Base-by-base conservation (phyloP, 2,888 invertebrate species). In the Polydrusus cervinus region DNA sequence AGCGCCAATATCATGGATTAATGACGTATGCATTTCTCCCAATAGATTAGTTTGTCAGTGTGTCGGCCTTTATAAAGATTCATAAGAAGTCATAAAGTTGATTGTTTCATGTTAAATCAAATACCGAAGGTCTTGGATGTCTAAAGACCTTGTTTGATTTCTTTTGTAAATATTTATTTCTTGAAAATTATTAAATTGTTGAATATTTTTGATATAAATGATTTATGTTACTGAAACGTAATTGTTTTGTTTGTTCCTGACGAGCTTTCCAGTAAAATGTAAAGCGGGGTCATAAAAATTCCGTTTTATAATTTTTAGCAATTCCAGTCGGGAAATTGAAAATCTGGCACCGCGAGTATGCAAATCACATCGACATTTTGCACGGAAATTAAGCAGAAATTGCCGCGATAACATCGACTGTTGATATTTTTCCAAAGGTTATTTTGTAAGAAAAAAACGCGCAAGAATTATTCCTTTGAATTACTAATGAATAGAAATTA, bases 381-480 rank as follows among this genome's bases (percentile, higher is more conserved):
- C 67, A 72, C 76, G 76, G 76, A 76, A 76, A 76, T 76, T 76
- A 76, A 72, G 76, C 72, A 76, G 72, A 76, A 76, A 72, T 76
- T 76, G 76, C 76, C 49, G 72, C 76, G 76, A 68, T 76, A 76
- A 72, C 69, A 71, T 76, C 69, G 76, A 69, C 76, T 69, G 76
- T 76, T 76, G 76, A 76, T 76, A 76, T 76, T 76, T 76, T 62
- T 30, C 72, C 57, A 76, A 76, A 75, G 72, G 76, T 74, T 74
- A 70, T 51, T 62, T 64, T 70, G 53, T 60, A 67, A 67, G 67
- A 53, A 67, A 73, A 16, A 40, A 60, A 38, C 57, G 10, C 16
- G 18, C 57, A 11, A 34, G 9, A 47, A 16, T 14, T 43, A 43
- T 43, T 43, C n/a, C 43, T n/a, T n/a, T 43, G 13, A 43, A 43